Evolutionary conservation across 53 echinoderm and acorn worm genomes (phyloP), one percentile per base, ranked within the genome.

Genomic region (Pentamera pediparva): DNA sequence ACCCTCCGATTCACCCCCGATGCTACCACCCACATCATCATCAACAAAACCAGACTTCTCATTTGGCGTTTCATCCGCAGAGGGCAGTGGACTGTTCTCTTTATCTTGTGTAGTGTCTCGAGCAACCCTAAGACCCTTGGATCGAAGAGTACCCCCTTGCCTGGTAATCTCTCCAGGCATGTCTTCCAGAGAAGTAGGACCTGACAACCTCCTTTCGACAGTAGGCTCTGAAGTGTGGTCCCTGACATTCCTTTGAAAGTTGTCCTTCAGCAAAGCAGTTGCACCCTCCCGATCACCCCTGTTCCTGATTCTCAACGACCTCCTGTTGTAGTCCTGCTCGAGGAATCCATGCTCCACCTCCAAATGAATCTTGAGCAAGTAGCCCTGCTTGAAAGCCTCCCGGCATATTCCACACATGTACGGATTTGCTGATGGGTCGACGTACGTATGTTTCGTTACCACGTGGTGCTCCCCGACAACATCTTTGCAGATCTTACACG

Each of bases 321-420:
- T 22, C 13, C 67, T 22, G 28, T 41, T 47, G 12, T 40, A 40
- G 18, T 72, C 53, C 37, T 63, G 34, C 37, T 54, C 73, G n/a
- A 72, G 52, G 35, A 53, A 72, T 19, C 73, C 73, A 19, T 72
- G 73, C 32, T 72, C 73, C 9, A 72, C 22, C 21, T 72, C 73
- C 53, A 72, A 5, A 53, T 72, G 73, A n/a, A 72, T 72, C 48
- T 72, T 72, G 2, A 72, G 34, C 9, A 72, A 37, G 38, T 53
- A 72, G 6, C 73, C 73, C 21, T 72, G 31, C 2, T 15, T 35
- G 27, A 72, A 72, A 7, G 73, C 55, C 12, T 72, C 73, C 17
- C 73, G 52, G 34, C 73, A 72, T 21, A 72, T 72, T 33, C 73
- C 73, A 53, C 73, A 72, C 73, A 72, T 54, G 35, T 72, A 72